Evolutionary conservation across 2,113 vertebrate genomes (phyloP).

Genomic region (Tachysurus fulvidraco): DNA sequence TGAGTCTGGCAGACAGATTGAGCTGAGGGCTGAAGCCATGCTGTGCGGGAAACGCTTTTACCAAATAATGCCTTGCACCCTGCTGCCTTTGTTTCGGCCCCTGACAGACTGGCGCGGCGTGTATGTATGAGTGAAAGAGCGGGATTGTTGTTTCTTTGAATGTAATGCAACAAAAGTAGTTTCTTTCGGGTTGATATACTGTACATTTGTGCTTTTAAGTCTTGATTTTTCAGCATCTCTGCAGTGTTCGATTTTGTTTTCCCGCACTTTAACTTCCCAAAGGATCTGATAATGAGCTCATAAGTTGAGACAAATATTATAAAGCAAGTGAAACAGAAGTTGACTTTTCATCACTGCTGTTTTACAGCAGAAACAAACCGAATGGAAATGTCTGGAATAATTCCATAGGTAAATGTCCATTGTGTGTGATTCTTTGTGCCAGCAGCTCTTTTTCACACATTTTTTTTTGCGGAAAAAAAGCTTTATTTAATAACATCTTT

Average conservation of each 20-base stretch:
- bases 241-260: neutral
- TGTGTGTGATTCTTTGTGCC: neutral
- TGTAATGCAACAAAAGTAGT: constrained; percentile 13
- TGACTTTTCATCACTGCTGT: neutral
- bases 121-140: neutral
- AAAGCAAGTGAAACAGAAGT: neutral
- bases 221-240: neutral
- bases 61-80: constrained; percentile 39
- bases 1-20: constrained; percentile 30
- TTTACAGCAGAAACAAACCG: neutral
- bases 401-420: neutral
- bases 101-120: constrained; percentile 1
- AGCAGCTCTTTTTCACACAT: neutral
- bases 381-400: neutral
- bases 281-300: neutral
- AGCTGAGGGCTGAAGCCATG: constrained; percentile 41
- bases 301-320: neutral
- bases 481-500: neutral
- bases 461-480: neutral
- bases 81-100: constrained; percentile 9
- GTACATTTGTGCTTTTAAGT: neutral
- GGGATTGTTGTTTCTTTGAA: neutral
- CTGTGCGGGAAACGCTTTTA: constrained; percentile 42
- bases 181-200: neutral
- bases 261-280: neutral